Evolutionary conservation across 1,140 invertebrate genomes (phyloP).

Genomic region (Ectropis grisescens): DNA sequence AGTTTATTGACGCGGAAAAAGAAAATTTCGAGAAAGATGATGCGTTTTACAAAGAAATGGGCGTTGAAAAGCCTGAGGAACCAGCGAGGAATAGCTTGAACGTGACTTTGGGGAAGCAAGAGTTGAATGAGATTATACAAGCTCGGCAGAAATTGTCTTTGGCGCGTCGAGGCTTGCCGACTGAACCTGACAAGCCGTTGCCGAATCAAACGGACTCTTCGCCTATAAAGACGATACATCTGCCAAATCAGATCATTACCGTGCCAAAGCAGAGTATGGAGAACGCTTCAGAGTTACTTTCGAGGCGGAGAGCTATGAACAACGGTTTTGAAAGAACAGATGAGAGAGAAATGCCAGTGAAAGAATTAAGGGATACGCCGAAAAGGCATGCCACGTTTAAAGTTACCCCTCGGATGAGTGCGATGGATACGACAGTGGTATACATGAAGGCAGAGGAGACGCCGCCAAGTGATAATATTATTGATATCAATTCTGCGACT

Average conservation of each 20-base stretch:
- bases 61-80: conserved; percentile 28
- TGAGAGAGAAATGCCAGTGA: conserved; percentile 21
- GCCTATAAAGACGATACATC: conserved; percentile 46
- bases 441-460: conserved; percentile 43
- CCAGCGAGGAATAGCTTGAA: conserved; percentile 48
- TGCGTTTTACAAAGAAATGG: conserved; percentile 56
- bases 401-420: conserved; percentile 31
- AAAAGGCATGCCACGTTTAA: conserved; percentile 64
- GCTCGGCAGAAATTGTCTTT: conserved; percentile 54
- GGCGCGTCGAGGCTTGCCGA: conserved; percentile 47
- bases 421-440: conserved; percentile 48
- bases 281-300: conserved; percentile 49
- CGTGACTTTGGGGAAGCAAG: conserved; percentile 55
- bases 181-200: conserved; percentile 29
- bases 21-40: conserved; percentile 57
- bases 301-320: conserved; percentile 39
- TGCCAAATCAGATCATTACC: conserved; percentile 54
- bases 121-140: conserved; percentile 61
- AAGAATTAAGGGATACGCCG: conserved; percentile 55
- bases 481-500: conserved; percentile 58
- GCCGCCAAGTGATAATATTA: conserved; percentile 23
- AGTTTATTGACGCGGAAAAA: conserved; percentile 48
- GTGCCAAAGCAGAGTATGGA: conserved; percentile 50
- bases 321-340: conserved; percentile 33
- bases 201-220: conserved; percentile 31